Conservation (phyloP, 1,140 invertebrate genomes). For the fruit fly (Drosophila melanogaster) region Release_6_plus_ISO1_MT NT_037436.4:13714501-13715000, state of each 20-base stretch:
- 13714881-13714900: slow-evolving; percentile 73
- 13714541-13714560: neutral
- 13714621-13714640: too few species aligned
- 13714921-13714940: neutral
- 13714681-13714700: slow-evolving; percentile 2
- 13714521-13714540: slow-evolving; percentile 1
- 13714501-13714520: slow-evolving; percentile 31
- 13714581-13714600: too few species aligned
- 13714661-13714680: neutral
- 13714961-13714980: slow-evolving; percentile 59
- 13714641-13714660: neutral
- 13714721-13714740: neutral
- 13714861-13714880: slow-evolving; percentile 62
- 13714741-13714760: slow-evolving; percentile 23
- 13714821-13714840: slow-evolving; percentile 41
- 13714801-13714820: neutral
- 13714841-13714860: slow-evolving; percentile 67
- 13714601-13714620: too few species aligned
- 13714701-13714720: neutral
- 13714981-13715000: slow-evolving; percentile 27
- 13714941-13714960: slow-evolving; percentile 68
- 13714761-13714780: slow-evolving; percentile 50
- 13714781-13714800: slow-evolving; percentile 25
- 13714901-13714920: slow-evolving; percentile 5
- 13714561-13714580: too few species aligned